Evolutionary conservation across 2,113 vertebrate genomes (phyloP).

Genomic region (Mobula birostris): DNA sequence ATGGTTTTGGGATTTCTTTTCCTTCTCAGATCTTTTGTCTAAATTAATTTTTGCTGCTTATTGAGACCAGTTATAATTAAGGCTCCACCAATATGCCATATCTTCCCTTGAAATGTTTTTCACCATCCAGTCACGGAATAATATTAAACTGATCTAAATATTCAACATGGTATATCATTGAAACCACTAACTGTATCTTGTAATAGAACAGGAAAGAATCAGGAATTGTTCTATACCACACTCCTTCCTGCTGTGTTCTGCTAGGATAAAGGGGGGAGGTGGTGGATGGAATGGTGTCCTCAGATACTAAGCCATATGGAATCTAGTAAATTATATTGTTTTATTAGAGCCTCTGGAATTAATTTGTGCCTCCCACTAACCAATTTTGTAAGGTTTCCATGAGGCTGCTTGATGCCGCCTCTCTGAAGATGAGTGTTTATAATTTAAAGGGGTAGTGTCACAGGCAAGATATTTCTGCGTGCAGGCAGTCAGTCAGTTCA

Average conservation of each 20-base stretch:
- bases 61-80: not conserved
- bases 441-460: slow-evolving; percentile 17
- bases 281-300: slow-evolving; percentile 18
- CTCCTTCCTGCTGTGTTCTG: slow-evolving; percentile 27
- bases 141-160: not conserved
- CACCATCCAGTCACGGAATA: not conserved
- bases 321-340: slow-evolving; percentile 22
- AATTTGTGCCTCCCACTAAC: slow-evolving; percentile 25
- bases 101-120: not conserved
- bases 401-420: slow-evolving; percentile 17
- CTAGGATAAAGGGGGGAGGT: not conserved
- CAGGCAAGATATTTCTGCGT: not conserved
- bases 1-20: not conserved
- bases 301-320: slow-evolving; percentile 30
- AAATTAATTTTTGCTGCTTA: not conserved
- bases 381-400: not conserved
- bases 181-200: slow-evolving; percentile 37
- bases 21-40: not conserved
- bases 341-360: slow-evolving; percentile 27
- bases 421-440: not conserved
- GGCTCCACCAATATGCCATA: not conserved
- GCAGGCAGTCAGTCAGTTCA: slow-evolving; percentile 19
- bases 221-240: slow-evolving; percentile 20
- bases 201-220: slow-evolving; percentile 31
- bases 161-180: not conserved